A percentile compares a stretch with the other conserved stretches of the same genome.
These are phyloP conservation scores for Chydorus sphaericus DNA, from an alignment of 2,888 invertebrate genomes.

Conservation along the genomic window DNA sequence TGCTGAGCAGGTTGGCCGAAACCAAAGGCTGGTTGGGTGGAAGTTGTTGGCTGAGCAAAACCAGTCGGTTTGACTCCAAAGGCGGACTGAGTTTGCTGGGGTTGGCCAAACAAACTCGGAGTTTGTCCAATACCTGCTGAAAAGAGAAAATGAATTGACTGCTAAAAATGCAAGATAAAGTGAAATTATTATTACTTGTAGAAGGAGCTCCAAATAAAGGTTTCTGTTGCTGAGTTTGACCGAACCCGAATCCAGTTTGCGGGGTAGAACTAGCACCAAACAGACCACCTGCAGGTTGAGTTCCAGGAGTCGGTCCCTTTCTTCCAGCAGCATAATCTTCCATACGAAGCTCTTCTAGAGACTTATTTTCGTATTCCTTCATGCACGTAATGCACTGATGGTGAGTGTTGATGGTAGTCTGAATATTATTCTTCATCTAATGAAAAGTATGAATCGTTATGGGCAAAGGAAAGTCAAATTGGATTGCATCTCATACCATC, in stretches of 20 bases:
- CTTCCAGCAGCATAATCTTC: constrained; percentile 86
- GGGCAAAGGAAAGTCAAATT: background rate
- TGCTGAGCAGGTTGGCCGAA: constrained; percentile 22
- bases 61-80: constrained; percentile 27
- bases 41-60: constrained; percentile 17
- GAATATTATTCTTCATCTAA: constrained; percentile 61
- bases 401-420: constrained; percentile 74
- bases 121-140: constrained; percentile 36
- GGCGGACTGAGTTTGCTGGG: constrained; percentile 28
- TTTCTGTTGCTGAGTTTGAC: constrained; percentile 17
- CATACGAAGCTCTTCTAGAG: constrained; percentile 79
- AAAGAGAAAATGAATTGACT: background rate
- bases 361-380: constrained; percentile 94
- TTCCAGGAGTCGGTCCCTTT: constrained; percentile 44
- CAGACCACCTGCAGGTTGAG: constrained; percentile 14
- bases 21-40: constrained; percentile 20
- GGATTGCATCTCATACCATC: constrained; percentile 31
- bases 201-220: constrained; percentile 22
- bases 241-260: constrained; percentile 19
- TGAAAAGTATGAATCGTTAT: background rate
- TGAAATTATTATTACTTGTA: constrained; percentile 17
- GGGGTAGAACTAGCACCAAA: constrained; percentile 22
- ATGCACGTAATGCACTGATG: constrained; percentile 96
- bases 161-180: background rate
- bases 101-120: constrained; percentile 47